A percentile compares a stretch with the other conserved stretches of the same genome.
Conservation (phyloP, 2,113 vertebrate genomes). For the Trematomus loennbergii region DNA sequence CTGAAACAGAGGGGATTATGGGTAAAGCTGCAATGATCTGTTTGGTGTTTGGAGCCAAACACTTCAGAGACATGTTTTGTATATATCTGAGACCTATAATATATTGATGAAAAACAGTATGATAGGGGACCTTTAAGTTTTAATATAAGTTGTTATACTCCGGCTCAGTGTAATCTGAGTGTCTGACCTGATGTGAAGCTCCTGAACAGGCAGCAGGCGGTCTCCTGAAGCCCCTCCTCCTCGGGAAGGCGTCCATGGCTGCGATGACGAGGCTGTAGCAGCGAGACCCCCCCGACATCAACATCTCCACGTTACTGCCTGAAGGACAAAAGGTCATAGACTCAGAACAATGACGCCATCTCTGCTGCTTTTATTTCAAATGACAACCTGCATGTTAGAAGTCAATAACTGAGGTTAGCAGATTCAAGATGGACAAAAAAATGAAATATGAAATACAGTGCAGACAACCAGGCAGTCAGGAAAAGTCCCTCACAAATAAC, state of each 20-base stretch:
- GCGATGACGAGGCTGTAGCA: constrained; percentile 90
- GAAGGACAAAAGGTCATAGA: background rate
- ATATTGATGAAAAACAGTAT: too few species aligned
- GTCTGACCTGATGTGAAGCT: constrained; percentile 92
- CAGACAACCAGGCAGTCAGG: background rate
- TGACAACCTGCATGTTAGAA: background rate
- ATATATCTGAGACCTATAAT: too few species aligned
- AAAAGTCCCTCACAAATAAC: background rate
- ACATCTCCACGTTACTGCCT: constrained; percentile 94
- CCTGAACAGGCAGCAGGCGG: constrained; percentile 90
- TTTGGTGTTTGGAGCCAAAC: too few species aligned
- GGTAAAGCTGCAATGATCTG: too few species aligned
- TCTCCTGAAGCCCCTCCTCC: constrained; percentile 90
- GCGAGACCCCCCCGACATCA: constrained; percentile 95
- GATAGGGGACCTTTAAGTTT: too few species aligned
- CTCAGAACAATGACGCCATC: background rate
- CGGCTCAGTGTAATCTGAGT: background rate
- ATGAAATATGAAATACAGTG: background rate
- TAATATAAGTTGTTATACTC: too few species aligned
- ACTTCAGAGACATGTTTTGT: too few species aligned
- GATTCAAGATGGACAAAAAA: background rate
- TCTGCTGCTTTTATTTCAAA: background rate
- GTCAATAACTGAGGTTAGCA: background rate
- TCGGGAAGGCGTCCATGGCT: constrained; percentile 87
- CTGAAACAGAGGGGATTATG: too few species aligned